Evolutionary conservation across 1,140 invertebrate genomes (phyloP).

Genomic region (Varroa destructor): DNA sequence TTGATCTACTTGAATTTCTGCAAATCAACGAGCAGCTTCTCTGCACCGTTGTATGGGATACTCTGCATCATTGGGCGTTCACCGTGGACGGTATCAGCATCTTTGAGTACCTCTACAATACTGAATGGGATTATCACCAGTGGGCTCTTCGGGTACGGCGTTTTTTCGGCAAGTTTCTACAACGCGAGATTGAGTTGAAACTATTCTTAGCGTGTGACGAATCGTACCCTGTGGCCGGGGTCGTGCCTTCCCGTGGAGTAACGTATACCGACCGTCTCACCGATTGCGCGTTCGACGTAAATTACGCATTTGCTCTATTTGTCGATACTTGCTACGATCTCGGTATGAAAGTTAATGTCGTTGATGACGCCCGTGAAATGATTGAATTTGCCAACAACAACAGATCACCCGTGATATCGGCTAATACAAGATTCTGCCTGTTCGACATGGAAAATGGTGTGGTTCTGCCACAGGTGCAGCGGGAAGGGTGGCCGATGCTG

Average conservation of each 20-base stretch:
- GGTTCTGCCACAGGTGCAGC: conserved; percentile 16
- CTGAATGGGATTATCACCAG: conserved; percentile 17
- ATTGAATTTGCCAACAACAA: conserved; percentile 24
- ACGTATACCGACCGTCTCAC: conserved; percentile 18
- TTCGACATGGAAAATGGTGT: conserved; percentile 25
- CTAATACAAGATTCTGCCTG: conserved; percentile 14
- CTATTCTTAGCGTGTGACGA: conserved; percentile 19
- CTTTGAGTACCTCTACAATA: conserved; percentile 24
- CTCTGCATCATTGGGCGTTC: conserved; percentile 18
- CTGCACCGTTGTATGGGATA: conserved; percentile 22
- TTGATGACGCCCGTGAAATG: conserved; percentile 26
- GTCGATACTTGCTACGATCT: conserved; percentile 24
- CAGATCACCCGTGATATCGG: conserved; percentile 12
- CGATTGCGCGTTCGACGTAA: conserved; percentile 22
- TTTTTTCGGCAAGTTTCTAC: conserved; percentile 23
- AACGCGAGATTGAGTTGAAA: conserved; percentile 24
- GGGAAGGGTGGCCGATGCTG: conserved; percentile 7
- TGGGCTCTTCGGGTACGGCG: conserved; percentile 10
- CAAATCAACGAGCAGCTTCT: conserved; percentile 15
- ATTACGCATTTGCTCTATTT: conserved; percentile 14
- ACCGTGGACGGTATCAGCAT: conserved; percentile 25
- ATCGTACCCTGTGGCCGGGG: conserved; percentile 23
- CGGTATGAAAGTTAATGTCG: conserved; percentile 18
- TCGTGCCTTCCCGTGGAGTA: neutral
- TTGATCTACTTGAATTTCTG: conserved; percentile 12